A percentile compares a stretch with the other conserved stretches of the same genome.
Conservation (phyloP, 2,797 vertebrate genomes). For the Arnoldichthys spilopterus region DNA sequence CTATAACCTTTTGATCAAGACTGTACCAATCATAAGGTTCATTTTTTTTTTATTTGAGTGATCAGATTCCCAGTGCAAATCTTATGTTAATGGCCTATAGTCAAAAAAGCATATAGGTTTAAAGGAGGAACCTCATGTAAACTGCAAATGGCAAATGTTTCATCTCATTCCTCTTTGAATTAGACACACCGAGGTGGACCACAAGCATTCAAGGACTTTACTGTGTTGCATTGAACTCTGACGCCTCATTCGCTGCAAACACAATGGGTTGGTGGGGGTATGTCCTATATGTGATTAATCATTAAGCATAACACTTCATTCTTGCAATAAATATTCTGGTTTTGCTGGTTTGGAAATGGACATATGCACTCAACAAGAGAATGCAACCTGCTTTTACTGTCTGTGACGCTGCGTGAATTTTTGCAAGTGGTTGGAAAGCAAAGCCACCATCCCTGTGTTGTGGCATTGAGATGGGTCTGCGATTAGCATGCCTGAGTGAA, state of each 20-base stretch:
- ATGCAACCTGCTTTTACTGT: slow-evolving; percentile 4
- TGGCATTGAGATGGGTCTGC: slow-evolving; percentile 14
- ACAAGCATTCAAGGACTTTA: background rate
- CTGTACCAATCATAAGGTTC: slow-evolving; percentile 17
- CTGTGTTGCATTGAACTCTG: background rate
- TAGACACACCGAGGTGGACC: background rate
- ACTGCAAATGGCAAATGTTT: background rate
- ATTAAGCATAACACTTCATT: background rate
- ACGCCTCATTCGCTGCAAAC: background rate
- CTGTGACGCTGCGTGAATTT: slow-evolving; percentile 1
- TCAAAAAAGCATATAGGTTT: background rate
- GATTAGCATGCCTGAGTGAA: slow-evolving; percentile 27
- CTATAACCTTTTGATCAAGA: slow-evolving; percentile 21
- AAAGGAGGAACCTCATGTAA: background rate
- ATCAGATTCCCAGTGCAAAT: slow-evolving; percentile 1
- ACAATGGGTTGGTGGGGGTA: background rate
- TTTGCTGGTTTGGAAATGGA: slow-evolving; percentile 10
- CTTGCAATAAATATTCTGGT: background rate
- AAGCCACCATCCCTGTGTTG: slow-evolving; percentile 19
- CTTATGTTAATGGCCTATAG: background rate
- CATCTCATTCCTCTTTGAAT: background rate
- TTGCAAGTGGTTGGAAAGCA: background rate
- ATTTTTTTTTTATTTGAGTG: slow-evolving; percentile 11
- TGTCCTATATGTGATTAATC: background rate
- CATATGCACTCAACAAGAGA: slow-evolving; percentile 11